Evolutionary conservation across 2,888 invertebrate species (phyloP).

Genomic region (Caenorhabditis sp.): DNA sequence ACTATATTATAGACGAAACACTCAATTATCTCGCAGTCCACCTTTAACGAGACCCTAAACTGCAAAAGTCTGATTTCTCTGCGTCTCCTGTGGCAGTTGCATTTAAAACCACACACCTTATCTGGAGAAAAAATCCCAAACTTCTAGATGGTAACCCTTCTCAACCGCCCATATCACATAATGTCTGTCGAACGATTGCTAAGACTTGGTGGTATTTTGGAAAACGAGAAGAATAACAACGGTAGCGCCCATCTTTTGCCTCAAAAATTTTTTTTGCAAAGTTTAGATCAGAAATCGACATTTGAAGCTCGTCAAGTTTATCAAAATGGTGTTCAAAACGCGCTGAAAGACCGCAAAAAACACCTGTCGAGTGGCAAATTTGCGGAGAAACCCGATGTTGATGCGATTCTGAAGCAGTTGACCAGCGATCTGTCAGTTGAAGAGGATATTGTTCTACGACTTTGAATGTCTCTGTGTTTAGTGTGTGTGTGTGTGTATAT

Average conservation of each 20-base stretch:
- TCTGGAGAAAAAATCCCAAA: neutral
- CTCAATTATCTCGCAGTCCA: no score
- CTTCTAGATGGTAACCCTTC: conserved; percentile 34
- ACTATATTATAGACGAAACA: no score
- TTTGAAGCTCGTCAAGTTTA: conserved; percentile 21
- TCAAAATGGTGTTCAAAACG: conserved; percentile 22
- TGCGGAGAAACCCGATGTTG: conserved; percentile 10
- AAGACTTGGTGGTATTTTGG: conserved; percentile 19
- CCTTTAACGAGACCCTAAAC: no score
- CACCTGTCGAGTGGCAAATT: conserved; percentile 17
- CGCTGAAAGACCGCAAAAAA: conserved; percentile 24
- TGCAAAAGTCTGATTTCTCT: no score
- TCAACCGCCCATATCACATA: conserved; percentile 37
- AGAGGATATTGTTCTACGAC: neutral
- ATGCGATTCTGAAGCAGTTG: neutral
- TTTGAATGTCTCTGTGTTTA: neutral
- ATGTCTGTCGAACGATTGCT: conserved; percentile 22
- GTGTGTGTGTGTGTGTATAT: neutral
- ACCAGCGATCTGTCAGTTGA: neutral
- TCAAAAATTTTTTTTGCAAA: neutral
- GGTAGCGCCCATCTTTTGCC: neutral
- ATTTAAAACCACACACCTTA: no score
- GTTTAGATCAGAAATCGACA: conserved; percentile 10
- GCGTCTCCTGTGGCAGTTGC: no score
- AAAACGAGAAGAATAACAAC: conserved; percentile 10